phyloP scores from a whole-genome alignment of 2,113 vertebrate species.

The Dolichallabes microphthalmus region DNA sequence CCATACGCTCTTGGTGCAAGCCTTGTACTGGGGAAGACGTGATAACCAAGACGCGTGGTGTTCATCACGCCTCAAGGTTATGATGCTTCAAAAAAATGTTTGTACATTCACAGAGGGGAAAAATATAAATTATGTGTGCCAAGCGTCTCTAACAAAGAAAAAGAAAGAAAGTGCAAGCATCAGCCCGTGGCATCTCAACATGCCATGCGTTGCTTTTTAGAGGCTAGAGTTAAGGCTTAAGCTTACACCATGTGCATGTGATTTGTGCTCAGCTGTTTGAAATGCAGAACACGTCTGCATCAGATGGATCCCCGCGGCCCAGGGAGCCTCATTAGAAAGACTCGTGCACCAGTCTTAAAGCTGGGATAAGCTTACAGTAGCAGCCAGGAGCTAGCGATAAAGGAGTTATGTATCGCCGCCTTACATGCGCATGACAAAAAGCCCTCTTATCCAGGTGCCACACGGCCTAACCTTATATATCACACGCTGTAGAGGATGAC shows the following conservation, averaged over 20 bases:
- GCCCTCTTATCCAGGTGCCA: conserved; percentile 57
- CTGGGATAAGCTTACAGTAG: conserved; percentile 58
- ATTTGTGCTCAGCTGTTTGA: conserved; percentile 43
- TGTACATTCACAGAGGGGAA: conserved; percentile 4
- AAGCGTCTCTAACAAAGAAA: conserved; percentile 15
- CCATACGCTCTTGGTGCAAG: not conserved
- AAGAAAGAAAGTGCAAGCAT: conserved; percentile 15
- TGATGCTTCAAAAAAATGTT: conserved; percentile 33
- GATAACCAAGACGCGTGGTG: conserved; percentile 12
- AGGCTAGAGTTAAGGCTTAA: conserved; percentile 6
- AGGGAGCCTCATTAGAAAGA: conserved; percentile 58
- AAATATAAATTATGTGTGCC: conserved; percentile 25
- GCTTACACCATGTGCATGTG: conserved; percentile 4
- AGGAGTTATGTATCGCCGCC: conserved; percentile 54
- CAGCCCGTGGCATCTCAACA: conserved; percentile 10
- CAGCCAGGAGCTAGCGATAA: conserved; percentile 53
- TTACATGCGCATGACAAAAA: conserved; percentile 56
- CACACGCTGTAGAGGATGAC: conserved; percentile 35
- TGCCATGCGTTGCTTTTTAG: conserved; percentile 5
- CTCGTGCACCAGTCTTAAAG: conserved; percentile 55
- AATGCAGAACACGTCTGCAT: conserved; percentile 53
- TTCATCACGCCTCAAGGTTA: conserved; percentile 53
- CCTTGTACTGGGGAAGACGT: conserved; percentile 17
- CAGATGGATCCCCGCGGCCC: conserved; percentile 47
- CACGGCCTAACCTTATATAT: conserved; percentile 47